These are phyloP conservation scores for Merodon equestris DNA, from an alignment of 2,888 invertebrate genomes.

Conservation along the genomic window DNA sequence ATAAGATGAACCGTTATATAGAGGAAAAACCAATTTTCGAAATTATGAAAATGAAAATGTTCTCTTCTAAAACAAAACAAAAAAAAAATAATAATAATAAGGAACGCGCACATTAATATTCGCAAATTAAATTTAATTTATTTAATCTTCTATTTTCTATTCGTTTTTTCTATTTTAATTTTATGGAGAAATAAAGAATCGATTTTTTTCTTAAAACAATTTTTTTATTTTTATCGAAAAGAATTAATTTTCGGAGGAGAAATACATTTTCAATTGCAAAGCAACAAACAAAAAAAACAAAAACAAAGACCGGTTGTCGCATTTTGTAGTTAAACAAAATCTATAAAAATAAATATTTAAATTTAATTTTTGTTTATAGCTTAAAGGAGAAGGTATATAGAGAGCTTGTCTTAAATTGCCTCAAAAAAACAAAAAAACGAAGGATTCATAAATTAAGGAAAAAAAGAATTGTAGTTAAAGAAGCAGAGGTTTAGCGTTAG, in stretches of 20 bases:
- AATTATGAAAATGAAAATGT: slow-evolving; percentile 13
- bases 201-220: no score
- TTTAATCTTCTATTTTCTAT: slow-evolving; percentile 22
- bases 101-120: slow-evolving; percentile 48
- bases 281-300: slow-evolving; percentile 17
- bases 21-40: slow-evolving; percentile 24
- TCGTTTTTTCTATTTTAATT: slow-evolving; percentile 49
- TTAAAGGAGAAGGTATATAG: slow-evolving; percentile 38
- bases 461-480: slow-evolving; percentile 8
- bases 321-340: slow-evolving; percentile 67
- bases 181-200: slow-evolving; percentile 51
- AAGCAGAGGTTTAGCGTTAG: slow-evolving; percentile 38
- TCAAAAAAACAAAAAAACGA: slow-evolving; percentile 20
- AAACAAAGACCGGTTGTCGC: no score
- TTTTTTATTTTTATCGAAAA: not conserved
- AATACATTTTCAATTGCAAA: slow-evolving; percentile 8
- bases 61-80: slow-evolving; percentile 49
- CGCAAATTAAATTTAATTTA: slow-evolving; percentile 37
- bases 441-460: not conserved
- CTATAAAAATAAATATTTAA: slow-evolving; percentile 65
- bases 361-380: slow-evolving; percentile 64
- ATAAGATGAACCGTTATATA: slow-evolving; percentile 44
- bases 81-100: not conserved
- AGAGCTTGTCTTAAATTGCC: no score
- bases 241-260: not conserved